These are phyloP conservation scores for Stylophora pistillata DNA, from an alignment of 64 coral and sea anemone species.

Conservation along the genomic window DNA sequence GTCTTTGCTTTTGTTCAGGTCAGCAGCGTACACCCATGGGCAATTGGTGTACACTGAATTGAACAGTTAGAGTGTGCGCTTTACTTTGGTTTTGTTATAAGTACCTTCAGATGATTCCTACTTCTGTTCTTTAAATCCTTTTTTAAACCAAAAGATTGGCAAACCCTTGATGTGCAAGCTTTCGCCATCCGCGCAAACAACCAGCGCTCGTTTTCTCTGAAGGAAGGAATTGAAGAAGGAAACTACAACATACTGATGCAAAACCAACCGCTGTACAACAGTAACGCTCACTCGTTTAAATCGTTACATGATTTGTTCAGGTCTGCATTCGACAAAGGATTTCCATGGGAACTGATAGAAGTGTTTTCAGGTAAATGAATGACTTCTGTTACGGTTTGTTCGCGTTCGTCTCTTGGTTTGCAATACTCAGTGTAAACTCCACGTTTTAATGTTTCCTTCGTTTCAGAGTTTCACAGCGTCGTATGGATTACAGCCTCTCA, in stretches of 20 bases:
- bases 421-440: too few relatives aligned
- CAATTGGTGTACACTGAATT: too few relatives aligned
- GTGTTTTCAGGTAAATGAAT: slow-evolving; percentile 78
- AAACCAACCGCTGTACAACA: slow-evolving; percentile 71
- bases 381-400: too few relatives aligned
- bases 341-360: slow-evolving; percentile 90
- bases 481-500: too few relatives aligned
- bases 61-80: too few relatives aligned
- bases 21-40: too few relatives aligned
- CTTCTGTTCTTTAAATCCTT: neutral
- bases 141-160: slow-evolving; percentile 51
- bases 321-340: slow-evolving; percentile 71
- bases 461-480: too few relatives aligned
- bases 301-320: slow-evolving; percentile 67
- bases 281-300: slow-evolving; percentile 55
- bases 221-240: slow-evolving; percentile 22
- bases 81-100: too few relatives aligned
- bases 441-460: too few relatives aligned
- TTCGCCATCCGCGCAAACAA: slow-evolving; percentile 67
- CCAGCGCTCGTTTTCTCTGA: slow-evolving; percentile 44
- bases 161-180: slow-evolving; percentile 51
- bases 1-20: too few relatives aligned
- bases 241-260: slow-evolving; percentile 68
- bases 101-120: too few relatives aligned
- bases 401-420: too few relatives aligned